These are phyloP conservation scores for Nibea albiflora DNA, from an alignment of 2,113 vertebrate genomes.

Conservation along the genomic window DNA sequence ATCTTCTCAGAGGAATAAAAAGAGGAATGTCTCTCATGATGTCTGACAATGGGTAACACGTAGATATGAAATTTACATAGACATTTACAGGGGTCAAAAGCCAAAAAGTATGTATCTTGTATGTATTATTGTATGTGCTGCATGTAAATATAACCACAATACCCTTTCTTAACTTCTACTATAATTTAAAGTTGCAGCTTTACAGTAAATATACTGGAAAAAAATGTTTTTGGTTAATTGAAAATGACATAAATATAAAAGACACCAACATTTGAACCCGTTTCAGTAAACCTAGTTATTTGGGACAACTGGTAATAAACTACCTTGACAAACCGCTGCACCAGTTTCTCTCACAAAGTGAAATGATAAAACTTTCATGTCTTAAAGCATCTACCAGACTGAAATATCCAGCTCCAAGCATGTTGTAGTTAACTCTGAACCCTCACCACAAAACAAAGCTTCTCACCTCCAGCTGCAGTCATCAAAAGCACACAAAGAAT, in stretches of 20 bases:
- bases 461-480: constrained; percentile 62
- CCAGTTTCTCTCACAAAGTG: background rate
- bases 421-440: background rate
- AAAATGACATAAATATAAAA: background rate
- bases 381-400: background rate
- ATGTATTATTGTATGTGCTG: background rate
- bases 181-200: background rate
- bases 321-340: background rate
- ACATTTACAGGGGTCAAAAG: background rate
- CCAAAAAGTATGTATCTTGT: background rate
- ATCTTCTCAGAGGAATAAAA: too few relatives aligned
- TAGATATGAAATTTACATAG: too few relatives aligned
- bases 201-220: too few relatives aligned
- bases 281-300: too few relatives aligned
- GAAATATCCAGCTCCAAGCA: background rate
- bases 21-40: too few relatives aligned
- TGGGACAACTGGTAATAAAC: background rate
- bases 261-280: background rate
- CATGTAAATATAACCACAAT: background rate
- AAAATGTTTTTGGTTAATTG: too few relatives aligned
- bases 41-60: too few relatives aligned
- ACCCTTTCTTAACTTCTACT: background rate
- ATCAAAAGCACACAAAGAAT: constrained; percentile 49
- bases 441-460: background rate
- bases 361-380: background rate